Percentiles rank a stretch among this genome's conserved stretches.
phyloP scores from a whole-genome alignment of 2,797 vertebrate species.

The Hydrocynus forskahlii region DNA sequence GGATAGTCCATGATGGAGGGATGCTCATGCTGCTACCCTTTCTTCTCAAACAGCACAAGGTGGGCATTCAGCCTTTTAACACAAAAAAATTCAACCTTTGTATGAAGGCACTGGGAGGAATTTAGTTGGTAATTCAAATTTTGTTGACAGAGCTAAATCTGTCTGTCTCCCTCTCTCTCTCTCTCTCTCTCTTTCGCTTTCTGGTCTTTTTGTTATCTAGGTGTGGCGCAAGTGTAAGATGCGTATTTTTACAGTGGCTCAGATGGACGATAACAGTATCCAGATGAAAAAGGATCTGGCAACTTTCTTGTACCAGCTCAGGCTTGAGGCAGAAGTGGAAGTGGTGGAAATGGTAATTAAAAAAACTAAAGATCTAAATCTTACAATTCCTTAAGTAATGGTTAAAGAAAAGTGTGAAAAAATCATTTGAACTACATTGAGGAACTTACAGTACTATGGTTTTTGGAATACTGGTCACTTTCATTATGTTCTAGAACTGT shows the following conservation, averaged over 20 bases:
- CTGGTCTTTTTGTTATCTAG: slow-evolving; percentile 66
- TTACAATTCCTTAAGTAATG: no score
- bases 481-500: no score
- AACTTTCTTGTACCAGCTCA: slow-evolving; percentile 93
- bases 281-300: slow-evolving; percentile 99
- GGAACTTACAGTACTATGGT: no score
- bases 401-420: no score
- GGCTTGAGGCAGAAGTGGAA: slow-evolving; percentile 97
- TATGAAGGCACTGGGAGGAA: neutral
- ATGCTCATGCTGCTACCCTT: slow-evolving; percentile 99
- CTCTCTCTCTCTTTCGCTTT: no score
- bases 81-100: neutral
- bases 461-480: no score
- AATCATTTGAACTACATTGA: no score
- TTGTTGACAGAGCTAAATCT: no score
- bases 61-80: slow-evolving; percentile 53
- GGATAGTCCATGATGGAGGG: slow-evolving; percentile 98
- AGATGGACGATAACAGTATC: slow-evolving; percentile 99
- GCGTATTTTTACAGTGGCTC: slow-evolving; percentile 97
- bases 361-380: neutral
- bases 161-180: no score
- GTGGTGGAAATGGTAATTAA: slow-evolving; percentile 96
- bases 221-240: slow-evolving; percentile 98
- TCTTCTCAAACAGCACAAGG: slow-evolving; percentile 97
- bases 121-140: neutral